These are phyloP conservation scores for Lytechinus variegatus DNA, from an alignment of 35 echinoderm and acorn worm genomes.

Conservation along the genomic window DNA sequence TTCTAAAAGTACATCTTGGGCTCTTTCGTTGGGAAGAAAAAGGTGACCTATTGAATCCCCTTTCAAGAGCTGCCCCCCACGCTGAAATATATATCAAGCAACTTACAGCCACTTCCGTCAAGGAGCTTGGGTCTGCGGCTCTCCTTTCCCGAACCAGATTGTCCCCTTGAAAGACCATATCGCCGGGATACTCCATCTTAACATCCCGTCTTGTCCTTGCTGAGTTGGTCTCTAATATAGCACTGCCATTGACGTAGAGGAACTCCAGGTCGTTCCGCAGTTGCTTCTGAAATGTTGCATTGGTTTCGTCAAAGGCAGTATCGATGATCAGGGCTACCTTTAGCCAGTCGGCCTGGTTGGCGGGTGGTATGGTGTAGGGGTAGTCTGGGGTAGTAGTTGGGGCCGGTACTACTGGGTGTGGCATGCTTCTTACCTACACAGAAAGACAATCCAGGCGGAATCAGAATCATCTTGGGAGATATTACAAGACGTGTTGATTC, in stretches of 20 bases:
- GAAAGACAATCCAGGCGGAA: background rate
- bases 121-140: background rate
- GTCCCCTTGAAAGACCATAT: background rate
- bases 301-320: background rate
- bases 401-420: background rate
- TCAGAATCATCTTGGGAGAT: no score
- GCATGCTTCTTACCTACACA: background rate
- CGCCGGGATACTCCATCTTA: background rate
- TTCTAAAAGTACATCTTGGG: background rate
- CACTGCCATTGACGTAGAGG: slow-evolving; percentile 8
- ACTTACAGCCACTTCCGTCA: slow-evolving; percentile 21
- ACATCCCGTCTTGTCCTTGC: background rate
- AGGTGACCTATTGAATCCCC: background rate
- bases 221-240: background rate
- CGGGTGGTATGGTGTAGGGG: background rate
- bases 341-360: slow-evolving; percentile 3
- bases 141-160: background rate
- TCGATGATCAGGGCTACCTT: background rate
- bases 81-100: background rate
- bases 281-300: background rate
- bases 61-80: background rate
- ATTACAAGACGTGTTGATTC: no score
- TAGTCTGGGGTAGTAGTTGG: background rate
- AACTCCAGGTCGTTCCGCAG: slow-evolving; percentile 28
- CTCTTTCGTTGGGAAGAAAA: background rate